Percentiles rank a stretch among this genome's conserved stretches.
phyloP scores from a whole-genome alignment of 2,113 vertebrate species.

The Talpa occidentalis region DNA sequence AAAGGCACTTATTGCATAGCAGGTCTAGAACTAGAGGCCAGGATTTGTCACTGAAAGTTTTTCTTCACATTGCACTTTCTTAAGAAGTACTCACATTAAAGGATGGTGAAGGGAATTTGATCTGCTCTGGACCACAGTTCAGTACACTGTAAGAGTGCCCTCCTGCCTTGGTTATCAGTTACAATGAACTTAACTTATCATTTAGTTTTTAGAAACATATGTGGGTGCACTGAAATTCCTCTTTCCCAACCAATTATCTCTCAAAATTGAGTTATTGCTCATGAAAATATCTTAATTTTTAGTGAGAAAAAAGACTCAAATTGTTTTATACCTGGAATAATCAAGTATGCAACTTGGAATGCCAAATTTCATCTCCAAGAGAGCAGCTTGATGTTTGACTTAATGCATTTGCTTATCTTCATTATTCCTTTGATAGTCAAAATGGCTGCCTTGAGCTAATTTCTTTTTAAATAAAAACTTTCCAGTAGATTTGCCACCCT shows the following conservation, averaged over 20 bases:
- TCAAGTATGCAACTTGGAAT: slow-evolving; percentile 19
- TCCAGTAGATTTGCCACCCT: slow-evolving; percentile 67
- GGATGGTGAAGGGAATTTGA: neutral
- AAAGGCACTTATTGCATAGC: neutral
- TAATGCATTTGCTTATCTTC: slow-evolving; percentile 60
- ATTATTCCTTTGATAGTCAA: slow-evolving; percentile 36
- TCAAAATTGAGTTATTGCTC: slow-evolving; percentile 48
- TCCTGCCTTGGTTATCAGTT: neutral
- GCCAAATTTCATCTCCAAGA: slow-evolving; percentile 30
- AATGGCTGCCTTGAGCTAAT: slow-evolving; percentile 66
- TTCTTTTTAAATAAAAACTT: slow-evolving; percentile 69
- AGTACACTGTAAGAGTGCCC: rapidly evolving
- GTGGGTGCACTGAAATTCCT: neutral
- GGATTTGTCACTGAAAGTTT: too few relatives aligned
- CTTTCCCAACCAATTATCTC: slow-evolving; percentile 46
- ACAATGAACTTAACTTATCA: neutral
- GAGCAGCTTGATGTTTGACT: slow-evolving; percentile 49
- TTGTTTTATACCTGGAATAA: slow-evolving; percentile 61
- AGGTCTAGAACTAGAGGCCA: neutral
- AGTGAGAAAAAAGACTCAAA: slow-evolving; percentile 51
- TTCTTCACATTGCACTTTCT: too few relatives aligned
- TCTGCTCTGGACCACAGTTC: neutral
- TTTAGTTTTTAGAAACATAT: slow-evolving; percentile 23
- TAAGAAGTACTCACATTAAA: neutral
- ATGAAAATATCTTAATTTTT: slow-evolving; percentile 53